Base-by-base conservation (phyloP, 2,113 vertebrate genomes). In the Gallinago paraguaiae region DNA sequence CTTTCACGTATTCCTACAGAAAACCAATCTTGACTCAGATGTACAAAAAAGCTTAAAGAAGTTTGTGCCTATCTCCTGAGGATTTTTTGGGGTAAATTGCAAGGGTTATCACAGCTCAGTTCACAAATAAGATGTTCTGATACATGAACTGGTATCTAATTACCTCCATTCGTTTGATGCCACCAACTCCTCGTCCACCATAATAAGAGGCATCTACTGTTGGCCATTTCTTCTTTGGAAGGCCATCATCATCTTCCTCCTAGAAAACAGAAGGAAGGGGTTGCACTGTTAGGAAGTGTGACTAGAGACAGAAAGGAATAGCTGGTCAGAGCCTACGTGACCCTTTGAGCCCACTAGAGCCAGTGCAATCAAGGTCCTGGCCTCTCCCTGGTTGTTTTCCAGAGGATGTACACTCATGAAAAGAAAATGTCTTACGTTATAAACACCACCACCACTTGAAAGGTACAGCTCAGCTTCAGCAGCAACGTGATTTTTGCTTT, bases 121-220 rank as follows among this genome's bases (percentile, higher is more conserved):
- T n/a, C 46, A 17, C 25, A 53, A 27, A 4, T 13, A n/a, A 63
- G 27, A 4, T 14, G n/a, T 19, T 46, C n/a, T 19, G 20, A 24
- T 7, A 17, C 20, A 11, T 7, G 41, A 31, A 8, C 48, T 46
- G 8, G 17, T 14, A 6, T 41, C 9, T 43, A 63, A 69, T 98
- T 77, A 99, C 99, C 99, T 99, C 99, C 99, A 99, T 99, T 78
- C 99, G 97, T 96, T 99, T 99, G 93, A 99, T 99, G 75, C 99
- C 99, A 0, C 99, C 99, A 33, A 99, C 99, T 11, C 99, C 99
- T 95, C 99, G 97, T 15, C 99, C 99, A 13, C 99, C 99, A 1
- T 99, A 99, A 78, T 99, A 99, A 50, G 99, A 99, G 37, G 99
- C 99, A 23, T 99, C 99, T 2, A 99, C 99, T 0, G 98, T 98